Percentiles rank a stretch among this genome's conserved stretches.
Evolutionary conservation across 2,113 vertebrate genomes (phyloP).

Genomic region (Echinops telfairi): DNA sequence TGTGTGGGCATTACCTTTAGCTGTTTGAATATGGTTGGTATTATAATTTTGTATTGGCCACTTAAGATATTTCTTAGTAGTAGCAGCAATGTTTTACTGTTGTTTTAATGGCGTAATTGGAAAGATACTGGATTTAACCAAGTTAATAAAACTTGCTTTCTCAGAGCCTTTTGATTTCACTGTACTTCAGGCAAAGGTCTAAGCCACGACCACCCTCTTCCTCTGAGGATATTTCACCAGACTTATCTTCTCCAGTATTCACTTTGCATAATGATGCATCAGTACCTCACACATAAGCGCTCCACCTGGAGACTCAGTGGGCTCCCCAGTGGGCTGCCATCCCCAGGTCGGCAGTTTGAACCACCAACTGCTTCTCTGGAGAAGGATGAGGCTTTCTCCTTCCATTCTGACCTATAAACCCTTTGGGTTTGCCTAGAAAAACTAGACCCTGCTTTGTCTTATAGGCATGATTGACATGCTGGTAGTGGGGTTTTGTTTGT

Average conservation of each 20-base stretch:
- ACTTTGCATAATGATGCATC: constrained; percentile 39
- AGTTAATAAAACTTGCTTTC: not conserved
- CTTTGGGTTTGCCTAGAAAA: too few species aligned
- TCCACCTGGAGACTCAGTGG: too few species aligned
- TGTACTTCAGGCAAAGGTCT: too few species aligned
- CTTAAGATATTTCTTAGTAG: not conserved
- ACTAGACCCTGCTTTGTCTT: too few species aligned
- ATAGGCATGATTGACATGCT: too few species aligned
- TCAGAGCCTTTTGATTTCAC: not conserved
- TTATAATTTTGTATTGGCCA: constrained; percentile 8
- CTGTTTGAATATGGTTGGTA: constrained; percentile 10
- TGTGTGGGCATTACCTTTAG: not conserved
- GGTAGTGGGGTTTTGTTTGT: too few species aligned
- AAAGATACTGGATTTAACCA: not conserved
- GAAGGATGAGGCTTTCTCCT: too few species aligned
- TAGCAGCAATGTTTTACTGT: not conserved
- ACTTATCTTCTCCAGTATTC: not conserved
- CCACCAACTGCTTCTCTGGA: not conserved
- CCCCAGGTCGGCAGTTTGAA: too few species aligned
- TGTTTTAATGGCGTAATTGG: not conserved
- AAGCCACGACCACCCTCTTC: not conserved
- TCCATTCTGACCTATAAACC: too few species aligned
- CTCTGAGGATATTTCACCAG: constrained; percentile 4
- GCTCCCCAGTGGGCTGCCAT: too few species aligned
- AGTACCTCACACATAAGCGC: not conserved